These are phyloP conservation scores for Yoshiicerus persimilis DNA, from an alignment of 1,140 invertebrate species.

Conservation along the genomic window DNA sequence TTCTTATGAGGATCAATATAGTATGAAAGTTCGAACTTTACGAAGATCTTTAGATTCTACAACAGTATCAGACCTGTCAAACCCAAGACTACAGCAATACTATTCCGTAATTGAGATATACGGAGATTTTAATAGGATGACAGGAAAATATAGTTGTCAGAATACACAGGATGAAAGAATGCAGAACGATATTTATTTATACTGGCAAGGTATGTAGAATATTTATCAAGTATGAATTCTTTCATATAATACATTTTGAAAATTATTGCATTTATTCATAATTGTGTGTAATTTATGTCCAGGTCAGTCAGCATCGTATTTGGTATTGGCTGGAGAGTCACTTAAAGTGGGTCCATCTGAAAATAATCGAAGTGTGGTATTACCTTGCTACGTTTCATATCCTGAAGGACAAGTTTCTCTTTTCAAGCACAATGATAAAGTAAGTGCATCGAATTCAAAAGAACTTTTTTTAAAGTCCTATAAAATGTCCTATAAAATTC, in stretches of 20 bases:
- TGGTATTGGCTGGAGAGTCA: not conserved
- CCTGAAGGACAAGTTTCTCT: not conserved
- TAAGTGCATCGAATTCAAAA: not conserved
- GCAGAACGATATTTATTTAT: not conserved
- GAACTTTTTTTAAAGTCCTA: not conserved
- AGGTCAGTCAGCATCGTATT: not conserved
- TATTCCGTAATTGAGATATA: not conserved
- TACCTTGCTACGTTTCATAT: slow-evolving; percentile 10
- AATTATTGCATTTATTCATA: not conserved
- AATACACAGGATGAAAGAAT: not conserved
- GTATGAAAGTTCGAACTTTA: not conserved
- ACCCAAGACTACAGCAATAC: not conserved
- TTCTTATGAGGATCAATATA: not conserved
- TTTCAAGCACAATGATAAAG: not conserved
- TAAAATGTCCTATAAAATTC: too few species aligned
- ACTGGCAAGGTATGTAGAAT: not conserved
- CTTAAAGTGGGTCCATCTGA: not conserved
- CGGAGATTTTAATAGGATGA: not conserved
- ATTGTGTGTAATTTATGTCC: not conserved
- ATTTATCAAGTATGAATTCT: not conserved
- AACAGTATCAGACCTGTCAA: not conserved
- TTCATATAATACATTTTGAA: not conserved
- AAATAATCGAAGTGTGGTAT: not conserved
- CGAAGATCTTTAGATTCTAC: not conserved
- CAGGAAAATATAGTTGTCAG: slow-evolving; percentile 11